Evolutionary conservation across 1,140 invertebrate species (phyloP).

Genomic region (Cyclina sinensis): DNA sequence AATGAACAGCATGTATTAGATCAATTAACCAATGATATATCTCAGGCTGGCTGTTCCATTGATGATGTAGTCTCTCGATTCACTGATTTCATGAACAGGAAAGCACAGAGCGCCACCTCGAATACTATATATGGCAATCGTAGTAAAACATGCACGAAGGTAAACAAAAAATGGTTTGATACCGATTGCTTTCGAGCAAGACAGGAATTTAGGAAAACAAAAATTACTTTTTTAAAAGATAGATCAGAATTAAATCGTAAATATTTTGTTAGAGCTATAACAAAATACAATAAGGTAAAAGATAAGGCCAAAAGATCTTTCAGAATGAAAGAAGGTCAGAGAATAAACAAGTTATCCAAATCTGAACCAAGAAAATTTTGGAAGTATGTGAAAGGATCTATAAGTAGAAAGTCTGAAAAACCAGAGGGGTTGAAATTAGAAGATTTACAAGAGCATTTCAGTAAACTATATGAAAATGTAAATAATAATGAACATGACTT

Average conservation of each 20-base stretch:
- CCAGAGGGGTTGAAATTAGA: neutral
- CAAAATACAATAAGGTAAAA: neutral
- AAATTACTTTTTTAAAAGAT: neutral
- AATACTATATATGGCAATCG: neutral
- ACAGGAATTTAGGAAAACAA: neutral
- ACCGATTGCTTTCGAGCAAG: neutral
- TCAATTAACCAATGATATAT: neutral
- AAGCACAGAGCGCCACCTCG: no score
- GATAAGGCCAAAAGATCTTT: neutral
- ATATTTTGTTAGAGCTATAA: neutral
- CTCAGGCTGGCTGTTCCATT: neutral
- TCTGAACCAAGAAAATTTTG: neutral
- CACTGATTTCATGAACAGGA: neutral
- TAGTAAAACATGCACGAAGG: neutral
- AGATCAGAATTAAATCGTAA: neutral
- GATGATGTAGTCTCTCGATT: neutral
- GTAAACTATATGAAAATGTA: no score
- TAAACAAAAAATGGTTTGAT: neutral
- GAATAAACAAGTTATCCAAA: neutral
- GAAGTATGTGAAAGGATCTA: neutral
- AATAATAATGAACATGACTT: neutral
- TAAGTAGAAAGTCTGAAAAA: neutral
- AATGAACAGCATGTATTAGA: neutral
- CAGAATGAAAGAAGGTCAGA: neutral
- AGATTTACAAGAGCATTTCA: neutral